Evolutionary conservation across 2,888 invertebrate species (phyloP).

Genomic region (Lepidonotus clava): DNA sequence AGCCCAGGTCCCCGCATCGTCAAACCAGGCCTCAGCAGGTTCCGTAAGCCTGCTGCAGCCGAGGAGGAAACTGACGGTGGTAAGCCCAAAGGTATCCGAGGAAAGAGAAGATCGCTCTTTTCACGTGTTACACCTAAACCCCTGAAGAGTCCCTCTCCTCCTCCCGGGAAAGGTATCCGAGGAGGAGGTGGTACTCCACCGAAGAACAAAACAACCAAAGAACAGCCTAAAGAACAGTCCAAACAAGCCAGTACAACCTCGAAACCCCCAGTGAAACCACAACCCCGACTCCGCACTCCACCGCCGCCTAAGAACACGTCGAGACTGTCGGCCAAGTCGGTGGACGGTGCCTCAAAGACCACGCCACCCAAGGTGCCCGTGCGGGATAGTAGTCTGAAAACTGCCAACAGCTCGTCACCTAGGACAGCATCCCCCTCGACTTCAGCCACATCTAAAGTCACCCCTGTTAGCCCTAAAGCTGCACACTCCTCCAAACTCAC

Average conservation of each 20-base stretch:
- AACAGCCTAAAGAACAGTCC: not conserved
- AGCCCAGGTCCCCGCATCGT: slow-evolving; percentile 81
- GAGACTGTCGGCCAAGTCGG: slow-evolving; percentile 34
- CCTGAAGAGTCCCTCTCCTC: slow-evolving; percentile 34
- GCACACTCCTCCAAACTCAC: slow-evolving; percentile 8
- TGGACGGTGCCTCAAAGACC: not conserved
- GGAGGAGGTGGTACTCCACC: slow-evolving; percentile 39
- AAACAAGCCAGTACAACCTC: slow-evolving; percentile 6
- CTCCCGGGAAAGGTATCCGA: slow-evolving; percentile 18
- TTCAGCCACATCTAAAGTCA: not conserved
- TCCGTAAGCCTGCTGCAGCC: not conserved
- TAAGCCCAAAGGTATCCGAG: slow-evolving; percentile 44
- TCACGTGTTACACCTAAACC: slow-evolving; percentile 39
- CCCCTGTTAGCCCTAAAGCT: slow-evolving; percentile 41
- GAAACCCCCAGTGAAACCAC: slow-evolving; percentile 29
- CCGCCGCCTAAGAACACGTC: slow-evolving; percentile 38
- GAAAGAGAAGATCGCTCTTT: slow-evolving; percentile 65
- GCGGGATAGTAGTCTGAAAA: slow-evolving; percentile 19
- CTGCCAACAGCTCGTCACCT: slow-evolving; percentile 12
- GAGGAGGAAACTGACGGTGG: not conserved
- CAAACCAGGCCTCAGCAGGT: slow-evolving; percentile 79
- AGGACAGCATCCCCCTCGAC: slow-evolving; percentile 40
- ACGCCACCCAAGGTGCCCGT: slow-evolving; percentile 33
- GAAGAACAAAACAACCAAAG: not conserved
- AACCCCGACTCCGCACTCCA: slow-evolving; percentile 23